These are phyloP conservation scores for Actias luna DNA, from an alignment of 2,888 invertebrate species.

Conservation along the genomic window DNA sequence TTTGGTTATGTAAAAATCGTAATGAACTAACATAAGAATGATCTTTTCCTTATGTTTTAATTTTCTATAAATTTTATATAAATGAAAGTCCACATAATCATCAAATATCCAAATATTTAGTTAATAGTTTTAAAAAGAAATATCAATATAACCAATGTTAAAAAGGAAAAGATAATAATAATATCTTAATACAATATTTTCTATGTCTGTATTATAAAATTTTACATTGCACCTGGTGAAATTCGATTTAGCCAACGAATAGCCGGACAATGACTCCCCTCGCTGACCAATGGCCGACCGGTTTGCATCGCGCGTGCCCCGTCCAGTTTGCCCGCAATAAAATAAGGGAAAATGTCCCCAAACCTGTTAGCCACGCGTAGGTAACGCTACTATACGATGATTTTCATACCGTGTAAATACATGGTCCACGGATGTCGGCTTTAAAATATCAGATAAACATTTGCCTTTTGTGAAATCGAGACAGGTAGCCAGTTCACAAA, in stretches of 20 bases:
- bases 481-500: conserved; percentile 66
- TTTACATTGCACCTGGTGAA: conserved; percentile 61
- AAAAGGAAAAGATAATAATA: background rate
- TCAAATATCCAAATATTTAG: background rate
- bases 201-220: conserved; percentile 10
- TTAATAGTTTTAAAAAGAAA: background rate
- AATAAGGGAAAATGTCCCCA: conserved; percentile 32
- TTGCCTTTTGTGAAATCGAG: conserved; percentile 57
- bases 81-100: too few species aligned
- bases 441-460: conserved; percentile 59
- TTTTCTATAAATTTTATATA: too few species aligned
- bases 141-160: background rate
- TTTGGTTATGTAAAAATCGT: too few species aligned
- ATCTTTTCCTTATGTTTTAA: too few species aligned
- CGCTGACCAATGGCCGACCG: conserved; percentile 74
- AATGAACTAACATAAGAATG: too few species aligned
- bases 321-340: conserved; percentile 43
- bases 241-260: conserved; percentile 48
- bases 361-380: conserved; percentile 35
- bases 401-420: conserved; percentile 64
- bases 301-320: conserved; percentile 54
- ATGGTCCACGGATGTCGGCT: conserved; percentile 77
- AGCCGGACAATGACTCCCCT: conserved; percentile 31
- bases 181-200: conserved; percentile 20
- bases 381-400: conserved; percentile 38